phyloP scores from a whole-genome alignment of 1,140 invertebrate species.

The Semibalanus balanoides region DNA sequence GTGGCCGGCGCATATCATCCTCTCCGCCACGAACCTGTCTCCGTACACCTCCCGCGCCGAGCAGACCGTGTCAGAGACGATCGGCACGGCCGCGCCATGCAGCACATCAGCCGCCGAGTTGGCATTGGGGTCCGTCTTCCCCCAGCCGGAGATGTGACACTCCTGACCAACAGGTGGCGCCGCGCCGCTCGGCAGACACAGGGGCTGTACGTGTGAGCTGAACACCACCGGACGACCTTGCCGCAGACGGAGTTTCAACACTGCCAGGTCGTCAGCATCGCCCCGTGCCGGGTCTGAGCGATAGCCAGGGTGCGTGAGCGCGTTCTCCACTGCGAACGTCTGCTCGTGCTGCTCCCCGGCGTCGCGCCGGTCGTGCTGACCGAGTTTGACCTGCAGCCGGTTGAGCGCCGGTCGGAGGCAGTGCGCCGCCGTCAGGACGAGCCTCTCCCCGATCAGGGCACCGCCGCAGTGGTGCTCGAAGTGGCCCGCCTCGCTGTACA shows the following conservation, averaged over 20 bases:
- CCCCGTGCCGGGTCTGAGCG: constrained; percentile 11
- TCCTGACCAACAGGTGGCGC: neutral
- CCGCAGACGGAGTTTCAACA: neutral
- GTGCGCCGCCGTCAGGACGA: constrained; percentile 75
- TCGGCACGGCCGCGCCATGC: constrained; percentile 39
- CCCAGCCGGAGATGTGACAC: constrained; percentile 10
- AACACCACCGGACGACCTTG: neutral
- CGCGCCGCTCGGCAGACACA: neutral
- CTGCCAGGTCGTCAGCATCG: constrained; percentile 15
- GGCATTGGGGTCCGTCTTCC: neutral
- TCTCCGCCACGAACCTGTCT: constrained; percentile 45
- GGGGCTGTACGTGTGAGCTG: neutral
- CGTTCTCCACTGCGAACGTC: neutral
- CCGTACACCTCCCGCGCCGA: constrained; percentile 36
- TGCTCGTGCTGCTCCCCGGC: neutral
- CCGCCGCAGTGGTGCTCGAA: constrained; percentile 48
- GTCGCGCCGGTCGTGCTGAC: neutral
- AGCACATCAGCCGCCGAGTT: neutral
- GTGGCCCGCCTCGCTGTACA: neutral
- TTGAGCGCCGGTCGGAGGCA: constrained; percentile 55
- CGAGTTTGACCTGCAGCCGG: neutral
- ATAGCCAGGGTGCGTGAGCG: neutral
- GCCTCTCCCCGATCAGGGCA: constrained; percentile 66
- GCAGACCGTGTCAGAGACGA: constrained; percentile 36
- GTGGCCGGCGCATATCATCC: constrained; percentile 77